Conservation (phyloP, 2,113 vertebrate genomes). For the Chloebia gouldiae region DNA sequence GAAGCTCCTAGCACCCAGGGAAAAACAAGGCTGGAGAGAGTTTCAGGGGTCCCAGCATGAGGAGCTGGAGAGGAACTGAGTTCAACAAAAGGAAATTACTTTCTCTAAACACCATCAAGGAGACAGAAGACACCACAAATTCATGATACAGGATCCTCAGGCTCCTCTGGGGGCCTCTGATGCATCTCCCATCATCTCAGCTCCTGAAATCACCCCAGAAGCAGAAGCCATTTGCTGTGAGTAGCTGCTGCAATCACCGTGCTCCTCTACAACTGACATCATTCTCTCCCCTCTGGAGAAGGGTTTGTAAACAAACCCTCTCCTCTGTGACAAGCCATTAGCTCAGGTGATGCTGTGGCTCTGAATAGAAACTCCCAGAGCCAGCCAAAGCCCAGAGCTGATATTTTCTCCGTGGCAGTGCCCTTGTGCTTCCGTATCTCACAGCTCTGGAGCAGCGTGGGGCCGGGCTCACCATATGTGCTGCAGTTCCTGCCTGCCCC, state of each 20-base stretch:
- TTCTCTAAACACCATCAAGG: not conserved
- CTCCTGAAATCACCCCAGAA: not conserved
- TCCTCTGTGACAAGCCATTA: not conserved
- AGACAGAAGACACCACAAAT: not conserved
- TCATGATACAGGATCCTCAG: not conserved
- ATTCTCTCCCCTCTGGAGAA: not conserved
- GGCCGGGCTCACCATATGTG: slow-evolving; percentile 44
- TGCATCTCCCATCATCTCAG: not conserved
- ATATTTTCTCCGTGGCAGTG: not conserved
- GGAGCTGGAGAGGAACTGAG: not conserved
- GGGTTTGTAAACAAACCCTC: not conserved
- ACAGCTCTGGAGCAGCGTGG: slow-evolving; percentile 18
- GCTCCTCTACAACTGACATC: not conserved
- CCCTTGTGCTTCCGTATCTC: slow-evolving; percentile 16
- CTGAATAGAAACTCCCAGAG: not conserved
- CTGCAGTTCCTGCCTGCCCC: not conserved
- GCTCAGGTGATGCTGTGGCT: not conserved
- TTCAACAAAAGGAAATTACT: not conserved
- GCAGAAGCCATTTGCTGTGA: accelerated
- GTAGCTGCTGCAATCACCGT: not conserved
- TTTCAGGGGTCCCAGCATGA: not conserved
- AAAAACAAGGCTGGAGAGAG: not conserved
- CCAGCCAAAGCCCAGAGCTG: not conserved
- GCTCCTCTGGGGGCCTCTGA: accelerated
- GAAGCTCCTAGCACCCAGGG: not conserved